Percentiles rank a stretch among this genome's conserved stretches.
Evolutionary conservation across 2,888 invertebrate genomes (phyloP).

Genomic region (Cancer borealis): DNA sequence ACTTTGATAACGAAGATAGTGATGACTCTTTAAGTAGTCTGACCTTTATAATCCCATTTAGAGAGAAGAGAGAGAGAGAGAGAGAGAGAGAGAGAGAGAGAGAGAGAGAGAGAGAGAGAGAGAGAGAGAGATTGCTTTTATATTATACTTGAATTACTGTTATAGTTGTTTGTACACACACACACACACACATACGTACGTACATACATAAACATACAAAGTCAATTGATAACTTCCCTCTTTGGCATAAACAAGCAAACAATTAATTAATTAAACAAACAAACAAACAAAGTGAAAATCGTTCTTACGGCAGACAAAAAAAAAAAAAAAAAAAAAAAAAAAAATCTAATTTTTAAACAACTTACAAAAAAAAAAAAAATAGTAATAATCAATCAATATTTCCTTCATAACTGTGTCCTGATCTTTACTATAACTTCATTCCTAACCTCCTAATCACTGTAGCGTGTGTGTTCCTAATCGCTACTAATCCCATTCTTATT

Average conservation of each 20-base stretch:
- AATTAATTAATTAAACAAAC: too few species aligned
- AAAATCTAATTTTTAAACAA: conserved; percentile 8
- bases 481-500: too few species aligned
- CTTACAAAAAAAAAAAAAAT: neutral
- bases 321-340: neutral
- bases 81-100: conserved; percentile 20
- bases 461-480: too few species aligned
- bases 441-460: too few species aligned
- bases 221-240: too few species aligned
- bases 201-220: conserved; percentile 49
- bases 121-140: neutral
- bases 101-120: conserved; percentile 20
- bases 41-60: too few species aligned
- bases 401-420: too few species aligned
- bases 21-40: neutral
- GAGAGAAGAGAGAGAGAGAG: conserved; percentile 20
- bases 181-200: conserved; percentile 56
- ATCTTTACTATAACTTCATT: too few species aligned
- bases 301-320: neutral
- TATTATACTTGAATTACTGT: too few species aligned
- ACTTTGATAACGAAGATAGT: neutral
- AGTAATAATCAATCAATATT: neutral
- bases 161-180: conserved; percentile 5
- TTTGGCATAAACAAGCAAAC: too few species aligned
- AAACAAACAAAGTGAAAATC: neutral